Percentiles rank a stretch among this genome's conserved stretches.
Evolutionary conservation across 2,888 invertebrate genomes (phyloP).

Genomic region (Drosophila rellima): DNA sequence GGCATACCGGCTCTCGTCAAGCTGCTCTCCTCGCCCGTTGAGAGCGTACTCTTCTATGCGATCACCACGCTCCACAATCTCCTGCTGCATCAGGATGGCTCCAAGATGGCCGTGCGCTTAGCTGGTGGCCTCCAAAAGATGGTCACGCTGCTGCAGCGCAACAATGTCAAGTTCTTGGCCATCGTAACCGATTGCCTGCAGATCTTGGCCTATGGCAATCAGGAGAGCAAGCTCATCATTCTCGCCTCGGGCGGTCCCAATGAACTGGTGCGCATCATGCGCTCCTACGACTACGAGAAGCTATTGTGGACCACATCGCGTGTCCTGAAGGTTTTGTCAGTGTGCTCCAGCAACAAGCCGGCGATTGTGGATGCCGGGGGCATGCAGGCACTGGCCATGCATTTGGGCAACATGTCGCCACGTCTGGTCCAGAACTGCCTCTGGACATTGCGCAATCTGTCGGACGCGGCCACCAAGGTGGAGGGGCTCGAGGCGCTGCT

Average conservation of each 20-base stretch:
- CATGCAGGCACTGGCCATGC: constrained; percentile 98
- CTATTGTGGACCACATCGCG: constrained; percentile 99
- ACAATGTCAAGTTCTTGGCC: constrained; percentile 99
- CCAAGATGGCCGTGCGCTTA: constrained; percentile 98
- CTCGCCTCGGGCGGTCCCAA: constrained; percentile 98
- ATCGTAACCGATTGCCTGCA: constrained; percentile 99
- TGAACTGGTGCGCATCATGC: constrained; percentile 98
- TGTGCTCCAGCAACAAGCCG: constrained; percentile 99
- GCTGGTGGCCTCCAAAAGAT: constrained; percentile 99
- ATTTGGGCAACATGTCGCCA: constrained; percentile 96
- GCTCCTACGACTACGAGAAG: constrained; percentile 99
- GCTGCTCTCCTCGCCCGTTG: constrained; percentile 97
- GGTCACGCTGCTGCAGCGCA: constrained; percentile 97
- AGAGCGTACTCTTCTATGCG: constrained; percentile 99
- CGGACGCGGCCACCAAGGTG: constrained; percentile 99
- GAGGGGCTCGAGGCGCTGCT: constrained; percentile 95
- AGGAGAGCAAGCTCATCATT: constrained; percentile 98
- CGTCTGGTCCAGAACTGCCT: constrained; percentile 98
- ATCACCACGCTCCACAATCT: constrained; percentile 99
- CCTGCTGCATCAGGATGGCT: constrained; percentile 98
- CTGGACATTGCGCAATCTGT: constrained; percentile 98
- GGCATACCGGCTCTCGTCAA: constrained; percentile 99
- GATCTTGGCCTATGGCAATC: constrained; percentile 98
- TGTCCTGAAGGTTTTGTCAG: constrained; percentile 98
- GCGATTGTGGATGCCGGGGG: constrained; percentile 99